phyloP scores from a whole-genome alignment of 2,113 vertebrate species.

The Chlorocebus sabaeus region DNA sequence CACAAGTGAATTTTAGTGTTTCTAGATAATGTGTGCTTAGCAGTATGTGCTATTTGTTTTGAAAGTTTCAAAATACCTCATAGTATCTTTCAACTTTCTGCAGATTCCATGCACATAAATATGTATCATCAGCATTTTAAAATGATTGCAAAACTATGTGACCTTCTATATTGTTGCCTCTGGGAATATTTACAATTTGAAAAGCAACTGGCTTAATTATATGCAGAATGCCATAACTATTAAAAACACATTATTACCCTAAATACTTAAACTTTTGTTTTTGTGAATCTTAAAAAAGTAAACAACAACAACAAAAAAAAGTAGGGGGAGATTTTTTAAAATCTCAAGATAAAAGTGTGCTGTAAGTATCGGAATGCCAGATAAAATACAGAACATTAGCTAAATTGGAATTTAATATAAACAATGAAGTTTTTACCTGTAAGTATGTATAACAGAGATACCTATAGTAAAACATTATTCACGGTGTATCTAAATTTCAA shows the following conservation, averaged over 20 bases:
- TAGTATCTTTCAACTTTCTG: not conserved
- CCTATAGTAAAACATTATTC: not conserved
- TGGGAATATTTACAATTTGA: not conserved
- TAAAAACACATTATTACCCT: slow-evolving; percentile 1
- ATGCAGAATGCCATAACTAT: not conserved
- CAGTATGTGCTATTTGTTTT: not conserved
- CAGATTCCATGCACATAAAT: not conserved
- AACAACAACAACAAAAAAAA: not conserved
- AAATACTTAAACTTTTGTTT: not conserved
- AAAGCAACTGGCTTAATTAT: slow-evolving; percentile 13
- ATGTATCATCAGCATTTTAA: not conserved
- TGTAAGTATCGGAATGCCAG: not conserved
- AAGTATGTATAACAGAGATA: not conserved
- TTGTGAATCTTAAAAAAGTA: not conserved
- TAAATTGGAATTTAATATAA: not conserved
- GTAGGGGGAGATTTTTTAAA: not conserved
- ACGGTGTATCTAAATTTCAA: not conserved
- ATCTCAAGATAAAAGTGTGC: not conserved
- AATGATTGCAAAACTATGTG: not conserved
- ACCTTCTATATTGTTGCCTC: not conserved
- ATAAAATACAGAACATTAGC: not conserved
- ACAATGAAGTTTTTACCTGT: not conserved
- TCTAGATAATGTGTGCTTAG: not conserved
- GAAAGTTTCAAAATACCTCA: not conserved
- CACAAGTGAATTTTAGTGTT: not conserved